Conservation (phyloP, 1,140 invertebrate species). For the Melanaphis sacchari region DNA sequence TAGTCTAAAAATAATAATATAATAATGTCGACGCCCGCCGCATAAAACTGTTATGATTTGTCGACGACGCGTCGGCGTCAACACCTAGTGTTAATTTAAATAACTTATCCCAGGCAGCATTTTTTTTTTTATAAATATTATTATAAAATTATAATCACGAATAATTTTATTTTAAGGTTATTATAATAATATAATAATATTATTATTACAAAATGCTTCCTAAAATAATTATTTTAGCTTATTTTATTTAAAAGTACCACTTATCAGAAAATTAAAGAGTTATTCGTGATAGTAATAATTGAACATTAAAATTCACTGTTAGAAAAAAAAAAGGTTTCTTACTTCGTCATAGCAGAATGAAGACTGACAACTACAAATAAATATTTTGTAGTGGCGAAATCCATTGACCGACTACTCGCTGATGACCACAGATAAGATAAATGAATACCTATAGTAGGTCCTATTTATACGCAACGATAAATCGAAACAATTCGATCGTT, state of each 20-base stretch:
- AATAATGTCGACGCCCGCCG: not conserved
- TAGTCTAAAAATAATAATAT: too few species aligned
- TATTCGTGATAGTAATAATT: slow-evolving; percentile 47
- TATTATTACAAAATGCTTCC: too few species aligned
- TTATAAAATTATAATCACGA: too few species aligned
- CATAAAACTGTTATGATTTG: slow-evolving; percentile 3
- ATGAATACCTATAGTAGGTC: slow-evolving; percentile 20
- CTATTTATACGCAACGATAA: slow-evolving; percentile 21
- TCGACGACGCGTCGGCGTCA: slow-evolving; percentile 18
- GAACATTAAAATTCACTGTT: slow-evolving; percentile 32
- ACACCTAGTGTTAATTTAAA: not conserved
- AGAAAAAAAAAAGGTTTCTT: slow-evolving; percentile 32
- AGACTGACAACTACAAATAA: too few species aligned
- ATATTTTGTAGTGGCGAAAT: too few species aligned
- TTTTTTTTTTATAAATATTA: too few species aligned
- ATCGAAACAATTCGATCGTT: slow-evolving; percentile 15
- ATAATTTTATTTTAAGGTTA: too few species aligned
- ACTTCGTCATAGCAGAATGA: slow-evolving; percentile 9
- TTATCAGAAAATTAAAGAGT: slow-evolving; percentile 45
- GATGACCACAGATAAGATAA: slow-evolving; percentile 26
- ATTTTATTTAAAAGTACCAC: not conserved
- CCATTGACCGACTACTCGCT: slow-evolving; percentile 9
- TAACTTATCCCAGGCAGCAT: not conserved
- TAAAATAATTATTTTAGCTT: too few species aligned
- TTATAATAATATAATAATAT: too few species aligned